These are phyloP conservation scores for Calliopum simillimum DNA, from an alignment of 2,888 invertebrate species.

Conservation along the genomic window DNA sequence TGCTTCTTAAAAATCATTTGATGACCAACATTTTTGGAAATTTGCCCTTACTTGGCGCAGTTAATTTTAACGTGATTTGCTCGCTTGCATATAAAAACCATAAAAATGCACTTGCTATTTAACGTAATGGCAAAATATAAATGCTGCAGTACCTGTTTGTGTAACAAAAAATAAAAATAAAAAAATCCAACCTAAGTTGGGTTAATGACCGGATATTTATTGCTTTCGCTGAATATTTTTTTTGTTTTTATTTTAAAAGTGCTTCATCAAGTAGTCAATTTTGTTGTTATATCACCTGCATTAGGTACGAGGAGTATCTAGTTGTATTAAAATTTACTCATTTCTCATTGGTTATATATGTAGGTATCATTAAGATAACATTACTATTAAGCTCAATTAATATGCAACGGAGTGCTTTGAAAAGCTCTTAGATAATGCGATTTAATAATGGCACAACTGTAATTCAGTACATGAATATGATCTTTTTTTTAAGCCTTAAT, in stretches of 20 bases:
- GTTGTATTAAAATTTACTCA: neutral
- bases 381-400: neutral
- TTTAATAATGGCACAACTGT: too few species aligned
- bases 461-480: neutral
- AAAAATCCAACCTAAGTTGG: constrained; percentile 1
- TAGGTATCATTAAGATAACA: neutral
- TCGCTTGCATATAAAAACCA: constrained; percentile 17
- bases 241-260: neutral
- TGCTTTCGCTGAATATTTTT: constrained; percentile 9
- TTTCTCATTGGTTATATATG: neutral
- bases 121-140: constrained; percentile 1
- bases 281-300: too few species aligned
- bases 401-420: neutral
- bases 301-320: too few species aligned
- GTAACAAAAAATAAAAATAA: neutral
- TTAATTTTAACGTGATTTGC: too few species aligned
- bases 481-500: neutral
- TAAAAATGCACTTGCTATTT: constrained; percentile 15
- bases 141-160: neutral
- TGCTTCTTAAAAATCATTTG: neutral
- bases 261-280: too few species aligned
- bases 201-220: constrained; percentile 5
- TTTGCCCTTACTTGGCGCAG: neutral
- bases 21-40: neutral
- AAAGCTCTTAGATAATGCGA: neutral